A percentile compares a stretch with the other conserved stretches of the same genome.
Evolutionary conservation across 2,797 vertebrate genomes (phyloP).

Genomic region (Acanthurus tractus): DNA sequence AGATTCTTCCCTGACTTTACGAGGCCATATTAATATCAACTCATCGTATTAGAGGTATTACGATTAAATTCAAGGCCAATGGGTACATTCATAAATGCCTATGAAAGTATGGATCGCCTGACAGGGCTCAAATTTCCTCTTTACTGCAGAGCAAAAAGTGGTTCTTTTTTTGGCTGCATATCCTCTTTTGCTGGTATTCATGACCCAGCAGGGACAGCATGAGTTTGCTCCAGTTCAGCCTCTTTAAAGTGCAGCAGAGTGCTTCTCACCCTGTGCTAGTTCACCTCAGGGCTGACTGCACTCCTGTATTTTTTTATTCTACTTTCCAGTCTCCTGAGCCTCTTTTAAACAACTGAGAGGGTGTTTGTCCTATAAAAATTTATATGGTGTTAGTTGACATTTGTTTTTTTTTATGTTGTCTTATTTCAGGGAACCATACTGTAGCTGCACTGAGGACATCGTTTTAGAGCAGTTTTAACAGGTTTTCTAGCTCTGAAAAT

Average conservation of each 20-base stretch:
- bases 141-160: slow-evolving; percentile 5
- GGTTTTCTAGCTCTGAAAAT: slow-evolving; percentile 32
- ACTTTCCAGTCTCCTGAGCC: slow-evolving; percentile 33
- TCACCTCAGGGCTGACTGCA: slow-evolving; percentile 50
- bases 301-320: slow-evolving; percentile 55
- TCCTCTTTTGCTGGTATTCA: slow-evolving; percentile 30
- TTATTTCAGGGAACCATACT: slow-evolving; percentile 24
- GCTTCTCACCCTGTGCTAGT: slow-evolving; percentile 62
- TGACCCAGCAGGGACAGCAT: slow-evolving; percentile 32
- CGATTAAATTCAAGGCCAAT: slow-evolving; percentile 27
- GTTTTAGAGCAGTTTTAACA: slow-evolving; percentile 6
- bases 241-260: slow-evolving; percentile 69
- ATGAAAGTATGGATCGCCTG: slow-evolving; percentile 27
- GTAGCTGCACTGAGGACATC: neutral
- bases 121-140: slow-evolving; percentile 17
- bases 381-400: slow-evolving; percentile 32
- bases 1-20: slow-evolving; percentile 39
- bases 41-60: slow-evolving; percentile 30
- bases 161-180: slow-evolving; percentile 19
- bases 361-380: slow-evolving; percentile 34
- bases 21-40: slow-evolving; percentile 31
- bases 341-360: slow-evolving; percentile 56
- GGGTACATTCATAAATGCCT: slow-evolving; percentile 35
- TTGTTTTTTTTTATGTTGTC: slow-evolving; percentile 43
- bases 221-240: slow-evolving; percentile 51